Conservation (phyloP, 2,888 invertebrate genomes). For the Tribolium freemani region DNA sequence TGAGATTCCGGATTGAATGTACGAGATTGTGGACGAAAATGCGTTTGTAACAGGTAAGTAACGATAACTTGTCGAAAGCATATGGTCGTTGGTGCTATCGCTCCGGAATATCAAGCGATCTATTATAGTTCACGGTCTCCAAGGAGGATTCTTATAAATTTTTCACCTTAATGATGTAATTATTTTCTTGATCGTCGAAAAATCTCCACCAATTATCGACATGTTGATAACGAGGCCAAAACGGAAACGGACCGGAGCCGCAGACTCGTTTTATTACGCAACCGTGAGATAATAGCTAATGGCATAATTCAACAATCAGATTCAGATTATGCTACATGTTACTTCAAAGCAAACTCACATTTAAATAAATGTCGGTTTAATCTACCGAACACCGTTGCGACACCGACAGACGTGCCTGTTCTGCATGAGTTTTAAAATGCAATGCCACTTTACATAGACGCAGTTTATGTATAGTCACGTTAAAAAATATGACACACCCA, state of each 20-base stretch:
- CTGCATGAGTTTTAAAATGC: slow-evolving; percentile 24
- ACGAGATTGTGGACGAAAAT: slow-evolving; percentile 55
- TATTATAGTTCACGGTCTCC: slow-evolving; percentile 25
- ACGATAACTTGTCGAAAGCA: slow-evolving; percentile 53
- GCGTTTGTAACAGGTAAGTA: slow-evolving; percentile 56
- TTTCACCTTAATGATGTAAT: slow-evolving; percentile 33
- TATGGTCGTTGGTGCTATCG: slow-evolving; percentile 47
- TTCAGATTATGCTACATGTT: slow-evolving; percentile 47
- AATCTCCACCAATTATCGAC: slow-evolving; percentile 26
- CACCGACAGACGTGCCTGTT: slow-evolving; percentile 28
- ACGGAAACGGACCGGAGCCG: slow-evolving; percentile 8
- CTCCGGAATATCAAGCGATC: slow-evolving; percentile 33
- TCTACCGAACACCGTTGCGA: slow-evolving; percentile 42
- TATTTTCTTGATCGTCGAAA: slow-evolving; percentile 27
- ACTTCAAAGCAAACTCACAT: slow-evolving; percentile 48
- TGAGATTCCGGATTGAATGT: slow-evolving; percentile 61
- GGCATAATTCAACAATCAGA: slow-evolving; percentile 49
- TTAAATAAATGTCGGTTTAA: slow-evolving; percentile 50
- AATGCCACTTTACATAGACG: not conserved
- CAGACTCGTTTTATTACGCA: slow-evolving; percentile 9
- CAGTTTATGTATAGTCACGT: not conserved
- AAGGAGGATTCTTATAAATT: slow-evolving; percentile 26
- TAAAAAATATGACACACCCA: not conserved
- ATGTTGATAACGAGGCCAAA: slow-evolving; percentile 13
- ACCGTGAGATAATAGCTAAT: slow-evolving; percentile 43